phyloP scores from a whole-genome alignment of 2,888 invertebrate genomes.

The Lasius fuliginosus region DNA sequence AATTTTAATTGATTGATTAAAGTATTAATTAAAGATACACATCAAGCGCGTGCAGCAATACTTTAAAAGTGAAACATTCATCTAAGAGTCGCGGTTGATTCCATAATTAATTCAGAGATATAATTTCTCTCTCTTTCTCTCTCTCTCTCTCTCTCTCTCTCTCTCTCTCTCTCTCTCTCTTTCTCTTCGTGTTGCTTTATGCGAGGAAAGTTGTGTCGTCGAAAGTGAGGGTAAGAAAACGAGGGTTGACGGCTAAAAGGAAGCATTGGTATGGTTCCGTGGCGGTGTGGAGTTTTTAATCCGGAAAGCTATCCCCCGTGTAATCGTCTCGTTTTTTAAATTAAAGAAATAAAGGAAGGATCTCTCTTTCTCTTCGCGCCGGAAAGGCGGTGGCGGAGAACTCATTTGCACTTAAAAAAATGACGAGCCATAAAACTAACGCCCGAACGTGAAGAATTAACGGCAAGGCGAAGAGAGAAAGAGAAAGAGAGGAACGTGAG shows the following conservation, averaged over 20 bases:
- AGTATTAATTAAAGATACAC: not conserved
- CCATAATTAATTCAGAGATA: slow-evolving; percentile 67
- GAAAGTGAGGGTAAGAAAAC: slow-evolving; percentile 65
- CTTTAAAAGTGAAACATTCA: not conserved
- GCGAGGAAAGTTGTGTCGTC: slow-evolving; percentile 62
- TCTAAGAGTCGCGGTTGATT: slow-evolving; percentile 45
- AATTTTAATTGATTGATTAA: not conserved
- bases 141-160: not conserved
- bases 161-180: not conserved
- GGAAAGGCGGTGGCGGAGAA: slow-evolving; percentile 72
- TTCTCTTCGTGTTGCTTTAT: slow-evolving; percentile 54
- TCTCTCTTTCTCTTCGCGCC: slow-evolving; percentile 54
- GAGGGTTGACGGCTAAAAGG: slow-evolving; percentile 63
- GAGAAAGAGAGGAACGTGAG: slow-evolving; percentile 31
- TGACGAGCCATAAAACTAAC: slow-evolving; percentile 85
- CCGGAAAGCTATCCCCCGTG: slow-evolving; percentile 78
- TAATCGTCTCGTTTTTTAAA: slow-evolving; percentile 82
- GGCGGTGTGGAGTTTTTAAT: slow-evolving; percentile 78
- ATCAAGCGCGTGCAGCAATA: not conserved
- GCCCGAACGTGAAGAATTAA: slow-evolving; percentile 77
- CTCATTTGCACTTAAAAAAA: slow-evolving; percentile 86
- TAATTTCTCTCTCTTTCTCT: slow-evolving; percentile 31
- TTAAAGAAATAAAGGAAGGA: slow-evolving; percentile 81
- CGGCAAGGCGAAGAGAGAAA: slow-evolving; percentile 57
- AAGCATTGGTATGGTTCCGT: slow-evolving; percentile 59